Base-by-base conservation (phyloP, 2,888 invertebrate genomes). In the Sericinus montela region DNA sequence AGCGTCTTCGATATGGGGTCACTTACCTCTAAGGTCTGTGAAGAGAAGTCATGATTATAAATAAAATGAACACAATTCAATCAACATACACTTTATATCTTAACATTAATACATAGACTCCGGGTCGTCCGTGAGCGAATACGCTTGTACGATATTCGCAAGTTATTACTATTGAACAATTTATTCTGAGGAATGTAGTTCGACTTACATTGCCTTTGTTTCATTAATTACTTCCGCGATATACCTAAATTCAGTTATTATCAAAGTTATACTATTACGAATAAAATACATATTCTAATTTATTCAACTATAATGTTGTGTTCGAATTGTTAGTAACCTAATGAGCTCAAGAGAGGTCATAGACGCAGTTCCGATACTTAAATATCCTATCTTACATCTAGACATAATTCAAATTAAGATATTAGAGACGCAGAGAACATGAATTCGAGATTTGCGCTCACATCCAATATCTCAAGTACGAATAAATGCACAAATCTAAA, bases 31-130 rank as follows among this genome's bases (percentile, higher is more conserved):
- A 54, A 65, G 75, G 74, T 76, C 85, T 86, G 86, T 84, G 84
- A 72, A 87, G 68, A 87, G 78, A 86, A 80, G 69, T 66, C 73
- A 75, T 72, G 61, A 79, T 85, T 82, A 85, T 78, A 86, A 88
- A 87, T 87, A 87, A 87, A 87, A 87, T 84, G 80, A 81, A 85
- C 85, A 85, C 83, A 75, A 54, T 69, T 86, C 80, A 84, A 85
- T 85, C 74, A 88, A 87, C 85, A 87, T 86, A 87, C 87, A 87
- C 83, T 88, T 88, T 88, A 88, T 88, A 82, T 87, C 85, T 87
- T 87, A 80, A 79, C 71, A 78, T 77, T 81, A 83, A 77, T 87
- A 88, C 86, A 88, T 79, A 75, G 63, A 65, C 61, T 64, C 19
- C 62, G 70, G 69, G 73, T 53, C 58, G 56, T 58, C 79, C 65